These are phyloP conservation scores for Syngnathoides biaculeatus DNA, from an alignment of 2,113 vertebrate genomes.

Conservation along the genomic window DNA sequence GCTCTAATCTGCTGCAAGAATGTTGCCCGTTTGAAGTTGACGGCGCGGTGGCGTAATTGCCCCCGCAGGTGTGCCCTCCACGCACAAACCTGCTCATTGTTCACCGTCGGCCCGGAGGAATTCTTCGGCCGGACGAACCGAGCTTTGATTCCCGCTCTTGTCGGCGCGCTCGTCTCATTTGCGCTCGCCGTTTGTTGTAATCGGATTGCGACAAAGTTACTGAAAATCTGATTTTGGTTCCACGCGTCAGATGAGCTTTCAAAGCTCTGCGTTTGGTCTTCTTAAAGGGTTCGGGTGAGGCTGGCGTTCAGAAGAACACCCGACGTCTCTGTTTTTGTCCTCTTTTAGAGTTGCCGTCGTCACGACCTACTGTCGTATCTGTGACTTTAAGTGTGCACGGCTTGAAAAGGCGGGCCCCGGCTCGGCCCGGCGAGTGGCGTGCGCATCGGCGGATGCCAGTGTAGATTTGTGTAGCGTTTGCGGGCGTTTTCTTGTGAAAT, in stretches of 20 bases:
- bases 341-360: too few species aligned
- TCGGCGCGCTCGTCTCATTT: constrained; percentile 59
- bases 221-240: constrained; percentile 36
- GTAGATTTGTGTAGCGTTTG: too few species aligned
- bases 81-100: constrained; percentile 85
- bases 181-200: constrained; percentile 57
- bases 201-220: constrained; percentile 54
- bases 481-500: too few species aligned
- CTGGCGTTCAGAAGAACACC: too few species aligned
- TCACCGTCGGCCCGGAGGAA: constrained; percentile 63
- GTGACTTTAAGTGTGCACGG: too few species aligned
- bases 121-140: constrained; percentile 67
- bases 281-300: too few species aligned
- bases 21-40: constrained; percentile 90
- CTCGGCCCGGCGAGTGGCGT: too few species aligned
- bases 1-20: constrained; percentile 94
- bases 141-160: constrained; percentile 53
- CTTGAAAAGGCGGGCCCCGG: too few species aligned
- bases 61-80: constrained; percentile 88
- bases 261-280: too few species aligned
- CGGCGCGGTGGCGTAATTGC: constrained; percentile 85
- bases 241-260: not conserved
- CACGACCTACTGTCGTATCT: too few species aligned
- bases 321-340: too few species aligned
- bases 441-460: too few species aligned